Evolutionary conservation across 92 coral and sea anemone species (phyloP), one percentile per base, ranked within the genome.

Genomic region (Palythoa grandis): DNA sequence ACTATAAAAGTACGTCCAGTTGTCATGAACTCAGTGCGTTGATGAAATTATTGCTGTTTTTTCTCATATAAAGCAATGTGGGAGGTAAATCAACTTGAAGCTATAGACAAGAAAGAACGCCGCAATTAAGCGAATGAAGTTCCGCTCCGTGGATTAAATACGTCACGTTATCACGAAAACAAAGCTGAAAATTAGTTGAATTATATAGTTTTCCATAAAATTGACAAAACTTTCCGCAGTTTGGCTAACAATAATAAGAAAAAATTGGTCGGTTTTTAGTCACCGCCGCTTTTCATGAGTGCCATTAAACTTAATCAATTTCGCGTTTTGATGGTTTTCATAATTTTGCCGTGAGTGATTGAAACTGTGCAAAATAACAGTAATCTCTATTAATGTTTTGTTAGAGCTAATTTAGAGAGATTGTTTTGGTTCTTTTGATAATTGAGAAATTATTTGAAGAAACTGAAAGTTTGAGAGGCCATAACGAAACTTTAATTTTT

Each of bases 61-160:
- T 84, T 74, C 87, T 86, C 89, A 92, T 88, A 89, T 90, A 91
- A 79, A 84, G 88, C 95, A 87, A 94, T 92, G 98, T 92, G 95
- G 98, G 98, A 90, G 98, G 95, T 94, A 91, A 87, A 54, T 83
- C 86, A 74, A 50, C 47, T 53, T 54, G 54, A 37, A 60, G 86
- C 56, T 83, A 77, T 82, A 89, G 89, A 83, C 76, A 82, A 83
- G 43, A 92, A 88, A 93, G 95, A 91, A 92, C 83, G 94, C 98
- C 94, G 98, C 95, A 16, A 56, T 54, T 82, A 65, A 73, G 68
- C 86, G 84, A 88, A 79, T 76, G 83, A 90, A 90, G 83, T 88
- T 70, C 67, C 65, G 68, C 77, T 68, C 56, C 19, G 48, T 87
- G 86, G 89, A 84, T 88, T 91, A 77, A 72, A 43, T 20, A 35